Evolutionary conservation across 35 echinoderm and acorn worm species (phyloP).

Genomic region (Stichopus chloronotus): DNA sequence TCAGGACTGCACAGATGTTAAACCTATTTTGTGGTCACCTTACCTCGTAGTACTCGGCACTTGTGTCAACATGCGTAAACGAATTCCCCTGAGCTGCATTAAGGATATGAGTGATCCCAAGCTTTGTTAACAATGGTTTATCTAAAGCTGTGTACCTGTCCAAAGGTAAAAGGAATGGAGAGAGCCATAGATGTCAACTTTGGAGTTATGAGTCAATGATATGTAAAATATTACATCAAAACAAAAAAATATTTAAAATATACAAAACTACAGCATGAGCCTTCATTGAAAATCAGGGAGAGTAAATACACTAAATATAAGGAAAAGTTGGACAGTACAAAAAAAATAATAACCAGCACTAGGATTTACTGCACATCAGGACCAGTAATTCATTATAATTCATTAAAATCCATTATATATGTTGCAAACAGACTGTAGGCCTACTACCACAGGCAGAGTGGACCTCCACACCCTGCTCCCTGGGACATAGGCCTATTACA

Average conservation of each 20-base stretch:
- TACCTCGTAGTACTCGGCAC: conserved; percentile 30
- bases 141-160: neutral
- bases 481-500: neutral
- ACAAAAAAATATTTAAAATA: neutral
- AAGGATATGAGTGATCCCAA: conserved; percentile 12
- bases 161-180: neutral
- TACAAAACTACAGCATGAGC: neutral
- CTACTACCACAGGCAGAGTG: too few species aligned
- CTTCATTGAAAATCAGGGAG: neutral
- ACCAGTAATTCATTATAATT: too few species aligned
- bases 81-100: neutral
- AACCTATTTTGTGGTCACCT: too few species aligned
- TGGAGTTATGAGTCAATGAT: neutral
- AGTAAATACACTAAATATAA: neutral
- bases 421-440: too few species aligned
- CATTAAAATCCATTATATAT: too few species aligned
- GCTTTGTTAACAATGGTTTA: neutral
- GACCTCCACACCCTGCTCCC: too few species aligned
- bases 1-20: too few species aligned
- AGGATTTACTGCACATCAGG: too few species aligned
- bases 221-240: neutral
- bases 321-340: neutral
- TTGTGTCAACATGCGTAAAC: conserved; percentile 30
- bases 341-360: too few species aligned
- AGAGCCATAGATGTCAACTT: neutral